phyloP scores from a whole-genome alignment of 1,140 invertebrate species.

The Drosophila seguyi region DNA sequence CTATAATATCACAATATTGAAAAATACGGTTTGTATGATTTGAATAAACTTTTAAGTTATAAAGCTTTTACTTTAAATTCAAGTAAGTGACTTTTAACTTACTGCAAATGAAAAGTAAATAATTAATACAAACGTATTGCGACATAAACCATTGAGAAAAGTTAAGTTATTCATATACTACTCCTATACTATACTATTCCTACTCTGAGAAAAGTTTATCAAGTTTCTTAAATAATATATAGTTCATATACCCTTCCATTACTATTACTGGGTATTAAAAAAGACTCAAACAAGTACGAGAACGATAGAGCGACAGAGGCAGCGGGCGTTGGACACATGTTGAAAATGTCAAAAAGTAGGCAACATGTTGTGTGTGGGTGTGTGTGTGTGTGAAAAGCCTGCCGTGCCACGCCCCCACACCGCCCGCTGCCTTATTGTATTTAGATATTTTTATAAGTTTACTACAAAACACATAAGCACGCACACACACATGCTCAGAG shows the following conservation, averaged over 20 bases:
- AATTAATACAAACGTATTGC: not conserved
- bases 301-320: conserved; percentile 1
- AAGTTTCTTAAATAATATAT: not conserved
- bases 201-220: not conserved
- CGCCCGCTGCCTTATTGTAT: conserved; percentile 53
- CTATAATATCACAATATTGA: too few species aligned
- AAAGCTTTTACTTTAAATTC: too few species aligned
- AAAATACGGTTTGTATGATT: too few species aligned
- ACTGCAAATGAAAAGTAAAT: not conserved
- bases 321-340: conserved; percentile 72
- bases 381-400: conserved; percentile 37
- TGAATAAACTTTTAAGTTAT: too few species aligned
- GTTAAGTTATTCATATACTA: too few species aligned
- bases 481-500: conserved; percentile 11
- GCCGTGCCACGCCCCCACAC: conserved; percentile 2
- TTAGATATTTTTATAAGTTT: conserved; percentile 67
- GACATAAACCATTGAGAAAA: not conserved
- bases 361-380: conserved; percentile 69
- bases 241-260: not conserved
- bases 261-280: not conserved
- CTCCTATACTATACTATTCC: too few species aligned
- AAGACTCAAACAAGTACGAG: conserved; percentile 8
- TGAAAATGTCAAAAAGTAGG: conserved; percentile 83
- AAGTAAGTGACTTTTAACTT: not conserved
- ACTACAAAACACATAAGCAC: conserved; percentile 49